A percentile compares a stretch with the other conserved stretches of the same genome.
These are phyloP conservation scores for Ricordea florida DNA, from an alignment of 92 coral and sea anemone species.

Conservation along the genomic window DNA sequence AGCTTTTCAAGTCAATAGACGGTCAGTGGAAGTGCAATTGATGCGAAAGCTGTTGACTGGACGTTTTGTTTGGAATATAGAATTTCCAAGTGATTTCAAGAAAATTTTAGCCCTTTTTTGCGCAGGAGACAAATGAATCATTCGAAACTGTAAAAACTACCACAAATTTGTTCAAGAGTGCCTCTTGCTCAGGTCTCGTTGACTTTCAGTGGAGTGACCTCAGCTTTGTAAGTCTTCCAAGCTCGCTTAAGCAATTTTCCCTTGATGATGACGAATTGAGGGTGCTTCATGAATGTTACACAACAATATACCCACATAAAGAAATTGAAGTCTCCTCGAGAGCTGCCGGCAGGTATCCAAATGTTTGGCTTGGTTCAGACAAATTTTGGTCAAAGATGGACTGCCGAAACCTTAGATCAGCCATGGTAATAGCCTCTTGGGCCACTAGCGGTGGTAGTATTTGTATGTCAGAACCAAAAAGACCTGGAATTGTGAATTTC, in stretches of 20 bases:
- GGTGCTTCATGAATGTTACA: not conserved
- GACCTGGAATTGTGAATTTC: constrained; percentile 39
- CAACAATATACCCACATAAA: not conserved
- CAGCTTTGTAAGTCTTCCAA: constrained; percentile 22
- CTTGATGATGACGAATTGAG: constrained; percentile 21
- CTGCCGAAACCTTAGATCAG: constrained; percentile 15
- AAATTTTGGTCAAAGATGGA: constrained; percentile 49
- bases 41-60: constrained; percentile 56
- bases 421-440: no score
- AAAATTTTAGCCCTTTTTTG: constrained; percentile 16
- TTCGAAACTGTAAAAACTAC: constrained; percentile 11
- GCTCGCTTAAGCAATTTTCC: constrained; percentile 1
- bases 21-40: constrained; percentile 62
- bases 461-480: no score
- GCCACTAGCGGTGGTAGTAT: no score
- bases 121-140: not conserved
- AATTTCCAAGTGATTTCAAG: constrained; percentile 46
- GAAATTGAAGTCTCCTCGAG: not conserved
- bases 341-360: constrained; percentile 27
- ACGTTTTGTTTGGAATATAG: constrained; percentile 37
- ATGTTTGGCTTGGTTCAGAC: constrained; percentile 27
- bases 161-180: not conserved
- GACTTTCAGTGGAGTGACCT: constrained; percentile 26
- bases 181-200: not conserved
- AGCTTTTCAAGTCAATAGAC: constrained; percentile 51